Evolutionary conservation across 2,113 vertebrate species (phyloP).

Genomic region (Cochlearius cochlearius): DNA sequence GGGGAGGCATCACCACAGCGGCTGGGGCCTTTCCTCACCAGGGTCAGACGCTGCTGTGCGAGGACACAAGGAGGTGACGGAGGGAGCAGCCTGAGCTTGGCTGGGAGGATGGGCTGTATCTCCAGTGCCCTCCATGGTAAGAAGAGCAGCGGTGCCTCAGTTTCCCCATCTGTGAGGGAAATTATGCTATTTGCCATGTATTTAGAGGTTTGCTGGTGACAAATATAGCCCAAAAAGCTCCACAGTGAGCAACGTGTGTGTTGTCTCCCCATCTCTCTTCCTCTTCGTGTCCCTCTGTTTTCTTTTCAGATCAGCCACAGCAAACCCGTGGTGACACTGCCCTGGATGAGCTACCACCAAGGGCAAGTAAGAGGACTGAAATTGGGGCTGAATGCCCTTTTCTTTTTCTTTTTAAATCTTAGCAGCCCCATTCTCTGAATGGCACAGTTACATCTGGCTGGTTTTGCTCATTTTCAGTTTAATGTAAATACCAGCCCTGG

Average conservation of each 20-base stretch:
- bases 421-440: neutral
- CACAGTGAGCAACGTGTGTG: neutral
- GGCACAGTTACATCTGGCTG: slow-evolving; percentile 54
- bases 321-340: neutral
- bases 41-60: neutral
- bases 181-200: neutral
- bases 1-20: neutral
- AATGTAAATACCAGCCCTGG: slow-evolving; percentile 63
- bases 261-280: neutral
- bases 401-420: neutral
- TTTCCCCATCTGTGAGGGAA: neutral
- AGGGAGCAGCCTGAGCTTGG: no score
- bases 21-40: neutral
- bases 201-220: neutral
- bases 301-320: neutral
- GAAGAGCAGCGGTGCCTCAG: neutral
- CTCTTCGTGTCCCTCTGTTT: neutral
- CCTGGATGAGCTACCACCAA: neutral
- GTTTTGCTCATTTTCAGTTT: slow-evolving; percentile 60
- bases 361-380: neutral
- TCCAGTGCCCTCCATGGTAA: neutral
- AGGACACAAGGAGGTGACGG: neutral
- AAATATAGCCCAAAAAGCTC: neutral
- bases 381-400: neutral
- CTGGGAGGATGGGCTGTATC: neutral